Percentiles rank a stretch among this genome's conserved stretches.
These are phyloP conservation scores for Alouatta palliata DNA, from an alignment of 2,113 vertebrate species.

Conservation along the genomic window DNA sequence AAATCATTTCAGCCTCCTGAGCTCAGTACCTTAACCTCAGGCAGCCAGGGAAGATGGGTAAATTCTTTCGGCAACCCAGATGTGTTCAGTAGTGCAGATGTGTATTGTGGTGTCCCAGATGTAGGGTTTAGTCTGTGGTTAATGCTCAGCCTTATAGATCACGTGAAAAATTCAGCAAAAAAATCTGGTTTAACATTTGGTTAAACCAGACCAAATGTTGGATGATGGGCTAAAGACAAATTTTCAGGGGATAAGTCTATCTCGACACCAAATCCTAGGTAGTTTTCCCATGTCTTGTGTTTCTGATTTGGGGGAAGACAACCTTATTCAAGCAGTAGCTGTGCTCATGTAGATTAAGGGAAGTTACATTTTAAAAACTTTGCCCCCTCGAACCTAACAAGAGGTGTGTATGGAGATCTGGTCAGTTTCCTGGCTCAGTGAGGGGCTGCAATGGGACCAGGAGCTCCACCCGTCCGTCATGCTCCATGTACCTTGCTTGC, in stretches of 20 bases:
- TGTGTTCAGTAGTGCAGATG: not conserved
- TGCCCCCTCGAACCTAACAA: not conserved
- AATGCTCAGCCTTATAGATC: not conserved
- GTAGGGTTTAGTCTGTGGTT: not conserved
- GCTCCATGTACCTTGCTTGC: not conserved
- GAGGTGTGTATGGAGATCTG: not conserved
- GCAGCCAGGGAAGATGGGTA: not conserved
- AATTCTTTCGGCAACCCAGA: not conserved
- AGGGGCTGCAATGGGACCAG: not conserved
- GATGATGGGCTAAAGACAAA: not conserved
- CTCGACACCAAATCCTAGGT: not conserved
- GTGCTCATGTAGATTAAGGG: not conserved
- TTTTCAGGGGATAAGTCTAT: not conserved
- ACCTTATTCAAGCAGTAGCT: not conserved
- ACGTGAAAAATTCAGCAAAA: not conserved
- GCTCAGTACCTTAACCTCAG: not conserved
- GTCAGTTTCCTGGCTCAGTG: not conserved
- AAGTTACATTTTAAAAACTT: not conserved
- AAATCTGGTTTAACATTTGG: too few species aligned
- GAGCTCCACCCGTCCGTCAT: too few species aligned
- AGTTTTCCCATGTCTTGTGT: not conserved
- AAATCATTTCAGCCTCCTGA: not conserved
- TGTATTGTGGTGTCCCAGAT: not conserved
- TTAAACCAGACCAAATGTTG: not conserved
- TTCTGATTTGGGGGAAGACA: not conserved